Conservation (phyloP, 2,888 invertebrate species). For the Hermaeophaga mercurialis region DNA sequence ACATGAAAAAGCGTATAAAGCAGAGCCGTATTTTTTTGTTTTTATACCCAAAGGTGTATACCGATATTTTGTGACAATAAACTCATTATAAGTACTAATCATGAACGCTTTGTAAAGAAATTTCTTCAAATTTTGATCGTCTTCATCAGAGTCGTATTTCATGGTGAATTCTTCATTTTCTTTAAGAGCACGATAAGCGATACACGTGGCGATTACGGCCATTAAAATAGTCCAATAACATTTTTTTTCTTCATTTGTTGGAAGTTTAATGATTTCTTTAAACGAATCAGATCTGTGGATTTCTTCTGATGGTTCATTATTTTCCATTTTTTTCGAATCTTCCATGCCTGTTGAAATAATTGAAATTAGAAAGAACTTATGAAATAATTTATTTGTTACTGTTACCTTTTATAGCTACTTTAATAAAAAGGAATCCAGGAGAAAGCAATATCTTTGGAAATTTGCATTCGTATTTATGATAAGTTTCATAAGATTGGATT, state of each 20-base stretch:
- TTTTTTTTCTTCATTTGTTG: conserved; percentile 69
- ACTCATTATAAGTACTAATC: conserved; percentile 12
- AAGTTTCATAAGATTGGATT: conserved; percentile 67
- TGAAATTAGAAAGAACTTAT: too few species aligned
- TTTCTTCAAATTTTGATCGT: too few species aligned
- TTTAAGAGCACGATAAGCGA: conserved; percentile 65
- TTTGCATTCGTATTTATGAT: conserved; percentile 77
- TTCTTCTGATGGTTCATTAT: too few species aligned
- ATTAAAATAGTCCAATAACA: conserved; percentile 70
- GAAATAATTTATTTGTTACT: too few species aligned
- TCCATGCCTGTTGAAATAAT: too few species aligned
- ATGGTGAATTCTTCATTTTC: too few species aligned
- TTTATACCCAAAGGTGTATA: not conserved
- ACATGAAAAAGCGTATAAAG: conserved; percentile 28
- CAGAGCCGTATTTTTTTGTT: conserved; percentile 15
- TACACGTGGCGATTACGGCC: conserved; percentile 67
- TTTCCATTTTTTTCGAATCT: too few species aligned
- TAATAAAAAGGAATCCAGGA: too few species aligned
- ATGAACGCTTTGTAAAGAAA: too few species aligned
- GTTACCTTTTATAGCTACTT: too few species aligned
- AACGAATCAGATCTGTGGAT: conserved; percentile 62
- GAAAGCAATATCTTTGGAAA: too few species aligned
- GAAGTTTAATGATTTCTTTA: conserved; percentile 66
- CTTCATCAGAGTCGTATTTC: too few species aligned
- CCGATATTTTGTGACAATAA: conserved; percentile 14